A percentile compares a stretch with the other conserved stretches of the same genome.
phyloP scores from a whole-genome alignment of 2,888 invertebrate genomes.

The Drosophila subquinaria region DNA sequence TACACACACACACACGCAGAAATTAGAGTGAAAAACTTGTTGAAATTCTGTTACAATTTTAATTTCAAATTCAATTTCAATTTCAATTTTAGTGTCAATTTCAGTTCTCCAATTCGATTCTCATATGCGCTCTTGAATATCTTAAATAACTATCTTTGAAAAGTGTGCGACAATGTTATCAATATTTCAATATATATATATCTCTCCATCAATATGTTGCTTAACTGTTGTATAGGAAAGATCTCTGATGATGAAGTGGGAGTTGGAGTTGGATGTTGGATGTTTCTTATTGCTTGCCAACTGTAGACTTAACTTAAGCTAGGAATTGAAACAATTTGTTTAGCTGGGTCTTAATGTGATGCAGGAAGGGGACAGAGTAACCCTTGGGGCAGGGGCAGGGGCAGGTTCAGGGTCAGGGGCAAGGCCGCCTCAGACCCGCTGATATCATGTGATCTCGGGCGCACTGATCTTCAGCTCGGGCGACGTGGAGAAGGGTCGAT shows the following conservation, averaged over 20 bases:
- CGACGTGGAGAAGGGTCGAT: conserved; percentile 85
- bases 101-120: conserved; percentile 34
- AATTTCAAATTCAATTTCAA: conserved; percentile 13
- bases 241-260: background rate
- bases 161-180: conserved; percentile 70
- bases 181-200: conserved; percentile 42
- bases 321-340: conserved; percentile 76
- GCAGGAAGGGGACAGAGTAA: conserved; percentile 29
- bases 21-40: conserved; percentile 61
- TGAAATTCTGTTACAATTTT: conserved; percentile 26
- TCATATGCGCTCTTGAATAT: conserved; percentile 39
- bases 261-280: conserved; percentile 11
- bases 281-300: conserved; percentile 49
- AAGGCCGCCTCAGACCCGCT: conserved; percentile 59
- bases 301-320: conserved; percentile 64
- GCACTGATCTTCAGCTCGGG: conserved; percentile 83
- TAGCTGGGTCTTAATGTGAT: conserved; percentile 73
- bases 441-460: conserved; percentile 84
- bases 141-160: conserved; percentile 78
- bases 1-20: conserved; percentile 67
- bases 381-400: conserved; percentile 38
- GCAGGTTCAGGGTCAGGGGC: conserved; percentile 6
- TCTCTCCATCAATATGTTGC: conserved; percentile 15
- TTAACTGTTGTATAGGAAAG: conserved; percentile 11
- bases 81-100: conserved; percentile 8